Conservation (phyloP, 2,888 invertebrate species). For the Dioctria rufipes region DNA sequence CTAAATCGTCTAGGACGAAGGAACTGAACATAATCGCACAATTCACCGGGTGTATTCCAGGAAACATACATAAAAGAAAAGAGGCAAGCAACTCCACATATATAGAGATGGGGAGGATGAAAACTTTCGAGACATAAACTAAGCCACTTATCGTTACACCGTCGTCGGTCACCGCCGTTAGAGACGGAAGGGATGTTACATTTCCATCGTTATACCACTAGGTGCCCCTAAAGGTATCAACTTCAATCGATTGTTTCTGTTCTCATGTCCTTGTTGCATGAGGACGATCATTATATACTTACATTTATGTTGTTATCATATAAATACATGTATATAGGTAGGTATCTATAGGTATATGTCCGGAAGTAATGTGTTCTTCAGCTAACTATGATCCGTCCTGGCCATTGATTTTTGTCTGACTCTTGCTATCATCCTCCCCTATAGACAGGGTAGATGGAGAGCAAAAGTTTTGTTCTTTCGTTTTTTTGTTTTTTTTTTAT, state of each 20-base stretch:
- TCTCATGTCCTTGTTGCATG: constrained; percentile 13
- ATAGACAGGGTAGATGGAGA: not conserved
- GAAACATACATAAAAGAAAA: not conserved
- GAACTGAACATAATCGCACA: not conserved
- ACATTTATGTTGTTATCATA: too few species aligned
- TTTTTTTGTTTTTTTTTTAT: too few species aligned
- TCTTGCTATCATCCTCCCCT: not conserved
- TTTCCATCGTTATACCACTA: not conserved
- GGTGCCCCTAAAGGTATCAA: not conserved
- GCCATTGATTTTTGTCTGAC: not conserved
- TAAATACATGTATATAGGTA: too few species aligned
- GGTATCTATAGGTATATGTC: not conserved
- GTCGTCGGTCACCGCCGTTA: too few species aligned
- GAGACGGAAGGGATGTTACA: constrained; percentile 19
- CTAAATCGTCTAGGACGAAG: not conserved
- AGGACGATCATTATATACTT: not conserved
- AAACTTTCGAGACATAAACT: constrained; percentile 53
- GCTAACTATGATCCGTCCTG: too few species aligned
- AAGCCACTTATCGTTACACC: constrained; percentile 48
- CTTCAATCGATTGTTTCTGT: constrained; percentile 4
- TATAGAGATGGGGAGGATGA: not conserved
- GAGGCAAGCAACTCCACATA: not conserved
- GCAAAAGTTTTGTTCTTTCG: not conserved
- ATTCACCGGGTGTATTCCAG: not conserved
- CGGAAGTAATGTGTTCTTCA: not conserved